Evolutionary conservation across 2,797 vertebrate genomes (phyloP).

Genomic region (Neomorphus geoffroyi): DNA sequence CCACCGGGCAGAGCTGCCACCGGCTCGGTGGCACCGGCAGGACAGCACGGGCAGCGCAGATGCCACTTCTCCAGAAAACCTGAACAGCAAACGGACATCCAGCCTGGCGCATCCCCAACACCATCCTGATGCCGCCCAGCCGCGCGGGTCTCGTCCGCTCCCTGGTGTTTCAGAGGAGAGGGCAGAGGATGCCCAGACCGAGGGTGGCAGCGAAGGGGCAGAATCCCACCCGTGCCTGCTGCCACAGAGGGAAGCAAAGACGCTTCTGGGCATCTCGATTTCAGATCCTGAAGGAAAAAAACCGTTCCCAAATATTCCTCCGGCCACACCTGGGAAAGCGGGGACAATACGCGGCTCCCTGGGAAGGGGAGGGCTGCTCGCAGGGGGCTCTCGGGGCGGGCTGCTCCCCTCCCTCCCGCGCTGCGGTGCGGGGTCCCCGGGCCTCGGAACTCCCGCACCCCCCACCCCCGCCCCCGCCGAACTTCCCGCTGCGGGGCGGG

Average conservation of each 20-base stretch:
- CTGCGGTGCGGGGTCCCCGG: too few species aligned
- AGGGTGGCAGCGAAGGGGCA: neutral
- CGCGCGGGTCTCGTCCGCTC: fast-evolving
- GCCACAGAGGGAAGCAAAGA: too few species aligned
- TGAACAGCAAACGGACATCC: fast-evolving
- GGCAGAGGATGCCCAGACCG: neutral
- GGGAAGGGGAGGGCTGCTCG: neutral
- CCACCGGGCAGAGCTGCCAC: neutral
- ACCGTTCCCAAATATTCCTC: neutral
- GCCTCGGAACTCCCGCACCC: neutral
- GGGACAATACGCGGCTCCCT: neutral
- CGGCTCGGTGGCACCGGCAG: neutral
- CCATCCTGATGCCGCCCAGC: neutral
- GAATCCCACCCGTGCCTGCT: neutral
- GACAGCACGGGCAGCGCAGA: neutral
- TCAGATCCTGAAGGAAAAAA: neutral
- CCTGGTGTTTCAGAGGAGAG: neutral
- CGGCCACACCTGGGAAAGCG: neutral
- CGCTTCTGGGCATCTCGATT: neutral
- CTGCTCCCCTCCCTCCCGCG: too few species aligned
- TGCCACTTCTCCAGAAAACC: neutral
- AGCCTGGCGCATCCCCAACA: neutral
- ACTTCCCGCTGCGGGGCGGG: neutral
- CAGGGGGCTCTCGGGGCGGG: too few species aligned
- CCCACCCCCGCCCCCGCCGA: neutral